These are phyloP conservation scores for Tenthredo distinguenda DNA, from an alignment of 2,888 invertebrate species.

Conservation along the genomic window DNA sequence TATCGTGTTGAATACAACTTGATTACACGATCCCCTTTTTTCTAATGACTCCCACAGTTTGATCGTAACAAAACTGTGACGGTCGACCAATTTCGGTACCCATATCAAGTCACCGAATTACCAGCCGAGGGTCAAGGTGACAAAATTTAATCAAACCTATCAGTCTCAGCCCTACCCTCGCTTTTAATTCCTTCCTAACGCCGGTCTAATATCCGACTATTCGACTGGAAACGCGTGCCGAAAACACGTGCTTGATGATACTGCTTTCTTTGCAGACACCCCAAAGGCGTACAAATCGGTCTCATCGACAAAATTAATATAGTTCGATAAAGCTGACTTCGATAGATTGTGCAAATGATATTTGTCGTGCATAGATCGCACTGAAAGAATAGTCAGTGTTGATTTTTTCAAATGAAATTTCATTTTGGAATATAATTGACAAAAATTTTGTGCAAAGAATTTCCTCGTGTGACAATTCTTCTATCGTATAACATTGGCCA, in stretches of 20 bases:
- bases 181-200: constrained; percentile 36
- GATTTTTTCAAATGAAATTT: background rate
- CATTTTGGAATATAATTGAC: background rate
- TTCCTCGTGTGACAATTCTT: background rate
- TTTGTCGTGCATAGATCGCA: background rate
- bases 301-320: background rate
- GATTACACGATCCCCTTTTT: background rate
- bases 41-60: background rate
- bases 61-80: background rate
- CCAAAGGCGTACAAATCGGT: background rate
- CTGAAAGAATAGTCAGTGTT: background rate
- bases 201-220: constrained; percentile 21
- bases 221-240: constrained; percentile 26
- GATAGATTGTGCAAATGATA: background rate
- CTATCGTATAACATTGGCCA: background rate
- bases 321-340: no score
- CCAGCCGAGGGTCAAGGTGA: constrained; percentile 34
- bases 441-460: background rate
- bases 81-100: background rate
- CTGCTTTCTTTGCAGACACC: background rate
- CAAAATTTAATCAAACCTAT: constrained; percentile 43
- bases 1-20: background rate
- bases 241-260: constrained; percentile 5
- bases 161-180: background rate
- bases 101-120: constrained; percentile 5